Evolutionary conservation across 2,797 vertebrate genomes (phyloP).

Genomic region (Argentina silus): DNA sequence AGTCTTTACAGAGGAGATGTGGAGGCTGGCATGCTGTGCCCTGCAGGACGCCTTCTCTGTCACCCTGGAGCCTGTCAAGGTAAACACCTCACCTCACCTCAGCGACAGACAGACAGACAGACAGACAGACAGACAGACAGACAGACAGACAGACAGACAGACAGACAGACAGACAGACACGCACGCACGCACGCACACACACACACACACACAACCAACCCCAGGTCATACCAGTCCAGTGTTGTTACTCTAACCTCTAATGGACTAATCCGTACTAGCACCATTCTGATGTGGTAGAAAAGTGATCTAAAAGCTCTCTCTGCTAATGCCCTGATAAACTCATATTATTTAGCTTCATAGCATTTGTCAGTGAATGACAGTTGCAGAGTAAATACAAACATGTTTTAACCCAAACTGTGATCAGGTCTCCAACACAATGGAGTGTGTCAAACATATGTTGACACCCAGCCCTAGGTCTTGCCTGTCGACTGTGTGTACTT

Average conservation of each 20-base stretch:
- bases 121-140: neutral
- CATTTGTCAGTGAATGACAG: neutral
- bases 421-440: neutral
- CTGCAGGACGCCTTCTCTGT: constrained; percentile 95
- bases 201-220: neutral
- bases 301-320: constrained; percentile 47
- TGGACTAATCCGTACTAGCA: neutral
- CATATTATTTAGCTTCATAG: neutral
- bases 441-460: neutral
- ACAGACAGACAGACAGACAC: constrained; percentile 3
- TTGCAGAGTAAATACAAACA: neutral
- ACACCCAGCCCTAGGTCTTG: neutral
- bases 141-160: neutral
- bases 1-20: constrained; percentile 97
- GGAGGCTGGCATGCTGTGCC: constrained; percentile 94
- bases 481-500: constrained; percentile 6
- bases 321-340: constrained; percentile 34
- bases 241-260: constrained; percentile 23
- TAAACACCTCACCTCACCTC: too few relatives aligned
- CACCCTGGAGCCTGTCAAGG: constrained; percentile 96
- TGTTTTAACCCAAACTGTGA: neutral
- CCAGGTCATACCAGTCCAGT: neutral
- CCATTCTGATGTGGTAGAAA: constrained; percentile 25
- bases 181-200: neutral
- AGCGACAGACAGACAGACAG: constrained; percentile 3